phyloP scores from a whole-genome alignment of 1,140 invertebrate genomes.

The Drosophila ogumai region DNA sequence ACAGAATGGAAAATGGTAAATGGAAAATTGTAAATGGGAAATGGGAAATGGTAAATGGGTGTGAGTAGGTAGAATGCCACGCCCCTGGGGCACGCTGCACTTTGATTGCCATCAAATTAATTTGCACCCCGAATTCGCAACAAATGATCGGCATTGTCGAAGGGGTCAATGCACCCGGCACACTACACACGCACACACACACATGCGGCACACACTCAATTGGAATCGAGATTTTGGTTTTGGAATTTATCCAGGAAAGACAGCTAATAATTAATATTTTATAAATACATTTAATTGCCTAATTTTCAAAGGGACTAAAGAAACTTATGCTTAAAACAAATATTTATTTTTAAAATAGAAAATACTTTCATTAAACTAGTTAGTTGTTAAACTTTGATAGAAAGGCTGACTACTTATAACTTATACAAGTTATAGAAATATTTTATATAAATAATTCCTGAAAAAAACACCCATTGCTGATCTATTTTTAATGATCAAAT shows the following conservation, averaged over 20 bases:
- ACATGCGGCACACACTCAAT: constrained; percentile 1
- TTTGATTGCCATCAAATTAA: constrained; percentile 52
- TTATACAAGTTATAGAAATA: background rate
- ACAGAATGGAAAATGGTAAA: background rate
- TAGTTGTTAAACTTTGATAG: background rate
- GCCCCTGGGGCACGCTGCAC: constrained; percentile 24
- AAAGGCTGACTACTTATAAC: background rate
- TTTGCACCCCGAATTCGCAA: constrained; percentile 63
- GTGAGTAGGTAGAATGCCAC: constrained; percentile 11
- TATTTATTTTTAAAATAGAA: background rate
- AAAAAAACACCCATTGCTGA: background rate
- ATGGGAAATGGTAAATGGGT: constrained; percentile 7
- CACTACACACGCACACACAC: background rate
- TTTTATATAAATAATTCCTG: background rate
- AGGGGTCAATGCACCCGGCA: constrained; percentile 39
- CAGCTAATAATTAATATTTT: background rate
- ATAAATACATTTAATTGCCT: too few relatives aligned
- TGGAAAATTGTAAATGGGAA: background rate
- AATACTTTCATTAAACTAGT: too few relatives aligned
- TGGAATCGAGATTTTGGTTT: constrained; percentile 7
- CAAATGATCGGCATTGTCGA: constrained; percentile 46
- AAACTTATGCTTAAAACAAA: background rate
- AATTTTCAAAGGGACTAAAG: background rate
- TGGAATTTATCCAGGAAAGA: constrained; percentile 1
- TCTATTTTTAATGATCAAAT: background rate